Evolutionary conservation across 2,113 vertebrate species (phyloP).

Genomic region (Nothobranchius kuhntae): DNA sequence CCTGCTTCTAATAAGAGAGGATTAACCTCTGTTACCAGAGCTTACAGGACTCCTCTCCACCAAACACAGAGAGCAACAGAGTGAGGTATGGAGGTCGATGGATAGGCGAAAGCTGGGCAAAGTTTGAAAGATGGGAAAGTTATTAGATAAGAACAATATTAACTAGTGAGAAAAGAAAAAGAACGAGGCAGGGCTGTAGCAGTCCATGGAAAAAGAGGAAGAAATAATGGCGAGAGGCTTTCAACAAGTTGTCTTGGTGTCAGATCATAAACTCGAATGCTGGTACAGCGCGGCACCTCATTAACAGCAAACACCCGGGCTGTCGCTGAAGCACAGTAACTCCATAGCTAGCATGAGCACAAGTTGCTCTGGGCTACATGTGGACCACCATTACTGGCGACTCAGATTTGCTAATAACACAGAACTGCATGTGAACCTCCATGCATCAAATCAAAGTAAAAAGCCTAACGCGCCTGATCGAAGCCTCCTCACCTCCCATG

Average conservation of each 20-base stretch:
- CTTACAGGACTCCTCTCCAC: constrained; percentile 73
- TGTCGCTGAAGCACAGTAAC: constrained; percentile 40
- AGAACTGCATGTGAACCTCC: constrained; percentile 22
- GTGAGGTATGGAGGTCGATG: constrained; percentile 58
- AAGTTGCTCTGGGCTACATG: constrained; percentile 46
- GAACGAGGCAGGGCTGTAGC: constrained; percentile 9
- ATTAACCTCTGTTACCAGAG: constrained; percentile 78
- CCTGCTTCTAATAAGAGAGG: constrained; percentile 79
- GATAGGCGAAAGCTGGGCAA: constrained; percentile 32
- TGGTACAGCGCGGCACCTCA: constrained; percentile 35
- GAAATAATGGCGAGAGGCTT: constrained; percentile 31
- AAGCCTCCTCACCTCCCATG: constrained; percentile 52
- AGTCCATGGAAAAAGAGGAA: neutral
- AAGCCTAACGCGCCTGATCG: constrained; percentile 43
- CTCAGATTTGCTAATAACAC: constrained; percentile 50
- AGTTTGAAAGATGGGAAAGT: constrained; percentile 67
- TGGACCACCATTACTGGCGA: constrained; percentile 36
- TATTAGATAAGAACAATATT: constrained; percentile 65
- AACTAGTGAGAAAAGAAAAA: constrained; percentile 34
- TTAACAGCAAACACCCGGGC: constrained; percentile 48
- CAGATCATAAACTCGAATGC: constrained; percentile 46
- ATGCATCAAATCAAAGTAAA: constrained; percentile 65
- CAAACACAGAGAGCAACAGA: constrained; percentile 61
- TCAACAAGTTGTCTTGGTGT: constrained; percentile 46
- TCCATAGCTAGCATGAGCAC: constrained; percentile 28